A percentile compares a stretch with the other conserved stretches of the same genome.
Conservation (phyloP, 2,113 vertebrate genomes). For the Castor canadensis region DNA sequence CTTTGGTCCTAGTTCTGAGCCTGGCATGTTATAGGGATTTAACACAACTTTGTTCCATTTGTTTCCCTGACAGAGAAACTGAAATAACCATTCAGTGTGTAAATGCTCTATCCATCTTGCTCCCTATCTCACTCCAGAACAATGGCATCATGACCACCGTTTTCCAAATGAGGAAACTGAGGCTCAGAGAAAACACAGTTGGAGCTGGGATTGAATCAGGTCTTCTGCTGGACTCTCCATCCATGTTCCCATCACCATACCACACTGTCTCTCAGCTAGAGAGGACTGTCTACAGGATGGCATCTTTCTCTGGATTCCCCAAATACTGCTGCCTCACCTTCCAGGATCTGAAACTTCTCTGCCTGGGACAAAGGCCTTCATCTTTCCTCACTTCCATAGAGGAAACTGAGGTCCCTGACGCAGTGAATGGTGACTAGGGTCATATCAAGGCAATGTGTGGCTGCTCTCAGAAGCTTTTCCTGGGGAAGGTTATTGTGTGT, state of each 20-base stretch:
- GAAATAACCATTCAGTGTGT: background rate
- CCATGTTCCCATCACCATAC: background rate
- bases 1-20: too few relatives aligned
- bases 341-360: background rate
- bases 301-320: background rate
- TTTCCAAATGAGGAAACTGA: background rate
- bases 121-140: background rate
- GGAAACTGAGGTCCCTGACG: background rate
- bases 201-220: background rate
- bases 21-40: background rate
- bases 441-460: background rate
- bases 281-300: background rate
- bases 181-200: background rate
- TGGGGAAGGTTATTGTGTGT: too few relatives aligned
- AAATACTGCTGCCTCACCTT: background rate
- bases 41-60: too few relatives aligned
- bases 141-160: background rate
- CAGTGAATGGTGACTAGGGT: background rate
- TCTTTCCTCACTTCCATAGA: background rate
- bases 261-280: fast-evolving
- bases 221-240: background rate
- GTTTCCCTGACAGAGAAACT: background rate
- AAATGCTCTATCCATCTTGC: background rate
- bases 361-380: background rate
- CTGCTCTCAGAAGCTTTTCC: background rate